Conservation (phyloP, 2,888 invertebrate species). For the Odontocerum albicorne region DNA sequence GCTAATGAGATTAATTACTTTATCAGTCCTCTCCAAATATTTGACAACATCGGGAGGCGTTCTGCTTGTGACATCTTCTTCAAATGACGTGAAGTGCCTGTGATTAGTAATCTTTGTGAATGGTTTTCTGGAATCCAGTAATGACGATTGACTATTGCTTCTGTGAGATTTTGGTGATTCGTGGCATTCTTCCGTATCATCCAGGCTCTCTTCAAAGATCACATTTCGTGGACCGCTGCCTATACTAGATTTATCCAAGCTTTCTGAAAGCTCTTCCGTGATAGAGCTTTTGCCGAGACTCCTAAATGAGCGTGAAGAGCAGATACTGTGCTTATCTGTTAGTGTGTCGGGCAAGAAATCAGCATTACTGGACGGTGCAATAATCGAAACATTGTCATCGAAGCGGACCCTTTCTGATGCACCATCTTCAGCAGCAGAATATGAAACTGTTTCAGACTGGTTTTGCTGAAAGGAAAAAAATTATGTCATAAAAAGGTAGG, state of each 20-base stretch:
- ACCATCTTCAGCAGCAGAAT: constrained; percentile 48
- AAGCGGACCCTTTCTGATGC: constrained; percentile 66
- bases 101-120: constrained; percentile 33
- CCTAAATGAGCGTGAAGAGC: constrained; percentile 47
- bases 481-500: not conserved
- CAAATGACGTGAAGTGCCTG: constrained; percentile 35
- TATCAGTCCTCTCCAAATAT: constrained; percentile 35
- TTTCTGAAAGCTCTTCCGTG: constrained; percentile 34
- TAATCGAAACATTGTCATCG: constrained; percentile 60
- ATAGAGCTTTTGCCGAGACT: constrained; percentile 39
- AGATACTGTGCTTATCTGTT: constrained; percentile 49
- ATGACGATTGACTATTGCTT: constrained; percentile 35
- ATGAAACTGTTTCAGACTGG: constrained; percentile 46
- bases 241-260: constrained; percentile 35
- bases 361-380: constrained; percentile 52
- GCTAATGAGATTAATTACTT: constrained; percentile 31
- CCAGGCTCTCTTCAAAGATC: constrained; percentile 35
- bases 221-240: constrained; percentile 34
- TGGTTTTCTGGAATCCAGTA: constrained; percentile 25
- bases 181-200: constrained; percentile 27
- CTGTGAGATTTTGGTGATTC: constrained; percentile 32
- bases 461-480: constrained; percentile 40
- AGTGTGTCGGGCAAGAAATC: constrained; percentile 39
- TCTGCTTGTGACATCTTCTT: constrained; percentile 35
- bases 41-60: constrained; percentile 36